Evolutionary conservation across 1,140 invertebrate genomes (phyloP).

Genomic region (Lordiphosa mommai): DNA sequence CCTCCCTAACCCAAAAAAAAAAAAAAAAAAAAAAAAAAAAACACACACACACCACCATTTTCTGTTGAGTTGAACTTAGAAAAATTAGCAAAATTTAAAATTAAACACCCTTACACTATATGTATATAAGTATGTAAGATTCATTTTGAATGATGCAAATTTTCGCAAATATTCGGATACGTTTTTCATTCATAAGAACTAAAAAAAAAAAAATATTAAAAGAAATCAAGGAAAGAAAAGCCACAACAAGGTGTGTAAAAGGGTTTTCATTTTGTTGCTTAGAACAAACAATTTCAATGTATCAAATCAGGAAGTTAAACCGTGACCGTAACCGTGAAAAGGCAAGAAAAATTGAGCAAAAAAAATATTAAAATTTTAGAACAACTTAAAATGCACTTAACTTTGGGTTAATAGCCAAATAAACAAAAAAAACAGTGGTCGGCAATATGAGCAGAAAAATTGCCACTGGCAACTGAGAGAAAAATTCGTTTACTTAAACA

Average conservation of each 20-base stretch:
- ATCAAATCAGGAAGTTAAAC: slow-evolving; percentile 18
- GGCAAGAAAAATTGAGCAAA: too few relatives aligned
- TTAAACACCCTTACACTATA: slow-evolving; percentile 34
- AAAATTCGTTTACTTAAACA: too few relatives aligned
- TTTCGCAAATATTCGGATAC: slow-evolving; percentile 4
- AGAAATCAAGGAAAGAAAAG: too few relatives aligned
- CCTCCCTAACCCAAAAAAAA: slow-evolving; percentile 33
- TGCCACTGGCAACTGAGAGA: too few relatives aligned
- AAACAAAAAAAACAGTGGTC: too few relatives aligned
- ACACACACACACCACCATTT: too few relatives aligned
- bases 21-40: slow-evolving; percentile 18
- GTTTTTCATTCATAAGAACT: not conserved
- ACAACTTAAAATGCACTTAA: too few relatives aligned
- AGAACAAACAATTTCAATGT: slow-evolving; percentile 56
- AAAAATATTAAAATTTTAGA: too few relatives aligned
- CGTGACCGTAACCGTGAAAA: too few relatives aligned
- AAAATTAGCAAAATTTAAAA: slow-evolving; percentile 78
- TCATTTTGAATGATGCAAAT: slow-evolving; percentile 10
- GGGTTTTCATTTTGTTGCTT: slow-evolving; percentile 49
- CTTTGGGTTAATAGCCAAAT: too few relatives aligned
- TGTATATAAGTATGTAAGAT: slow-evolving; percentile 57
- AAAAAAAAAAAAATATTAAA: slow-evolving; percentile 2
- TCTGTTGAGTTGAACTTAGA: slow-evolving; percentile 42
- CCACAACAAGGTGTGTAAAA: slow-evolving; percentile 47
- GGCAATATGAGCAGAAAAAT: too few relatives aligned